These are phyloP conservation scores for Muraenolepis orangiensis DNA, from an alignment of 2,797 vertebrate species.

Conservation along the genomic window DNA sequence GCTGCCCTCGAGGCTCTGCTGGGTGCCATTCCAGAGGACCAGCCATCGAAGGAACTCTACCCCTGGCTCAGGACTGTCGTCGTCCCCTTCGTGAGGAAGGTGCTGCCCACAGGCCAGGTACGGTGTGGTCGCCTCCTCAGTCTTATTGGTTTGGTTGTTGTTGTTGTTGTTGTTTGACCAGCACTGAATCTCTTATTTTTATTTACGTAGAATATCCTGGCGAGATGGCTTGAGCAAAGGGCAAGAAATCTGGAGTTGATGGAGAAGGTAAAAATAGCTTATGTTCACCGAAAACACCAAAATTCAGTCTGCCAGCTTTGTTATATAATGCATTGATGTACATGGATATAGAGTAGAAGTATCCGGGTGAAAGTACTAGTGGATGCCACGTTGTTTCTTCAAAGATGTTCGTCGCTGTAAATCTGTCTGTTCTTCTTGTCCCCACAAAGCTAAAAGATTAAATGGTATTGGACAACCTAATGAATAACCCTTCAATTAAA, in stretches of 20 bases:
- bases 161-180: not conserved
- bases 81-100: slow-evolving; percentile 84
- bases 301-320: not conserved
- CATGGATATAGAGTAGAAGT: not conserved
- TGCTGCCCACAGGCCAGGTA: slow-evolving; percentile 86
- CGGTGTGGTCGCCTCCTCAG: not conserved
- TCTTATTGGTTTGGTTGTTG: not conserved
- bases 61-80: slow-evolving; percentile 87
- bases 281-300: not conserved
- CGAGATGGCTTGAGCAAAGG: slow-evolving; percentile 89
- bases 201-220: slow-evolving; percentile 79
- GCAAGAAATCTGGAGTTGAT: slow-evolving; percentile 90
- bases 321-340: not conserved
- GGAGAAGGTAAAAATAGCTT: slow-evolving; percentile 81
- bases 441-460: not conserved
- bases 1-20: slow-evolving; percentile 80
- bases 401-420: not conserved
- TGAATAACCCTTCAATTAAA: not conserved
- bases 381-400: not conserved
- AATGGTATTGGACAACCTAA: not conserved
- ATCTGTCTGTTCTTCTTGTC: not conserved
- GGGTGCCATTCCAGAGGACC: slow-evolving; percentile 74
- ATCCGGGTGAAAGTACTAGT: not conserved
- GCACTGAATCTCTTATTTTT: slow-evolving; percentile 13
- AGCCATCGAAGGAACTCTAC: slow-evolving; percentile 79